Evolutionary conservation across 2,888 invertebrate genomes (phyloP), one percentile per base, ranked within the genome.

Genomic region (Neocrepidodera transversa): DNA sequence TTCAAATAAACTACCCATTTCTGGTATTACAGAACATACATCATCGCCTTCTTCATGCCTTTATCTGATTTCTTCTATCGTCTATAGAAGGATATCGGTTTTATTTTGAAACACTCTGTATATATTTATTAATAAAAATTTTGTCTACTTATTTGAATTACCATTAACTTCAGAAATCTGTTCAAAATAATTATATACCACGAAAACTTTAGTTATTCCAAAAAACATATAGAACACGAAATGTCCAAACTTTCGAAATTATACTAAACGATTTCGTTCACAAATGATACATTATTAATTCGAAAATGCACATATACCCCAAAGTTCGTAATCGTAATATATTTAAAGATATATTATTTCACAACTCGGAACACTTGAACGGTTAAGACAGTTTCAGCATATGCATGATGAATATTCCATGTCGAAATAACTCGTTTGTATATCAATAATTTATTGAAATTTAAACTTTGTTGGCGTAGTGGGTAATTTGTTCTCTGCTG

Each of bases 391-490:
- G 54, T 62, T 64, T 50, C 59, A 55, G 58, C 62, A 61, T 61
- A 65, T 65, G 59, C 59, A 64, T 58, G 57, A 32, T 64, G 32
- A 64, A 66, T 66, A 66, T 60, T 64, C 55, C 26, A 66, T 60
- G 57, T 38, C 17, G 14, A 57, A 62, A 60, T 60, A 61, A 60
- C 66, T 62, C 60, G 60, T 54, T 62, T 51, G 32, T 35, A 8
- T 43, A 49, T 64, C 42, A 62, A 66, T 63, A 63, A 59, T 64
- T 45, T 47, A 65, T 54, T 28, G 65, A 58, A 65, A 63, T 66
- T 65, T 66, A 66, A 66, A 66, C 61, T 65, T 62, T 66, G 60
- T 64, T 58, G 58, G 51, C 45, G 50, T 54, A 60, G 59, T 54
- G 38, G 54, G 50, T 60, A 63, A 66, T 62, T 62, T 62, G 51